These are phyloP conservation scores for Riparia riparia DNA, from an alignment of 2,113 vertebrate species.

Conservation along the genomic window DNA sequence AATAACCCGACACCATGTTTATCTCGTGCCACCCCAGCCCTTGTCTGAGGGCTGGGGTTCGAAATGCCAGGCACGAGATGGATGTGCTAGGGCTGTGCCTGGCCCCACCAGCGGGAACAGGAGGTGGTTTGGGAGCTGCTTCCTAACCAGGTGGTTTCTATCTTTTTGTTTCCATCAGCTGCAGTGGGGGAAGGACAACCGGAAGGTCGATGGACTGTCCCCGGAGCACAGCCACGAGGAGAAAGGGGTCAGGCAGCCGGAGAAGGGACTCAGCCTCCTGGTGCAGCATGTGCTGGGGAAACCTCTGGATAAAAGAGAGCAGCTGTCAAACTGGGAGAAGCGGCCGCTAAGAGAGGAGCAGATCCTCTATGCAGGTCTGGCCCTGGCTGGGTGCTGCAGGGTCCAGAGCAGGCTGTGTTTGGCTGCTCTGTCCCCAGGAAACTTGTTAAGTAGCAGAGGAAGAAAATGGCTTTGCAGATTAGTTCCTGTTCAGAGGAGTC, in stretches of 20 bases:
- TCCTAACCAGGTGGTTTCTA: background rate
- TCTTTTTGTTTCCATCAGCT: slow-evolving; percentile 33
- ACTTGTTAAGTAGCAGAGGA: background rate
- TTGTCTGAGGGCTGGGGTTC: slow-evolving; percentile 3
- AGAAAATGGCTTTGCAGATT: slow-evolving; percentile 21
- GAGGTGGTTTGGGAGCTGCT: background rate
- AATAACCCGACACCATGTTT: background rate
- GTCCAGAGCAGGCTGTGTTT: background rate
- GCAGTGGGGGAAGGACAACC: slow-evolving; percentile 1
- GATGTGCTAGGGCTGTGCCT: background rate
- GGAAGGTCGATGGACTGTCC: background rate
- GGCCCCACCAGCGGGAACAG: background rate
- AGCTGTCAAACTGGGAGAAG: slow-evolving; percentile 91
- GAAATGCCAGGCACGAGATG: background rate
- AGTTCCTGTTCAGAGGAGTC: slow-evolving; percentile 25
- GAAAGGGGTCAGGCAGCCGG: slow-evolving; percentile 16
- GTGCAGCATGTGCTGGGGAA: slow-evolving; percentile 85
- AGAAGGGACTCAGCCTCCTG: slow-evolving; percentile 88
- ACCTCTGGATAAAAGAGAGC: slow-evolving; percentile 86
- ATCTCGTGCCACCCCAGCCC: background rate
- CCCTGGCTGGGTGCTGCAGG: background rate
- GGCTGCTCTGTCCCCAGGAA: background rate
- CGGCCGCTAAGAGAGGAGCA: slow-evolving; percentile 84
- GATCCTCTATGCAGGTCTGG: slow-evolving; percentile 86
- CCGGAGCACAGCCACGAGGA: background rate